These are phyloP conservation scores for silkworm (Bombyx mori) DNA, from an alignment of 1,140 invertebrate species.

Conservation along the genomic window DNA sequence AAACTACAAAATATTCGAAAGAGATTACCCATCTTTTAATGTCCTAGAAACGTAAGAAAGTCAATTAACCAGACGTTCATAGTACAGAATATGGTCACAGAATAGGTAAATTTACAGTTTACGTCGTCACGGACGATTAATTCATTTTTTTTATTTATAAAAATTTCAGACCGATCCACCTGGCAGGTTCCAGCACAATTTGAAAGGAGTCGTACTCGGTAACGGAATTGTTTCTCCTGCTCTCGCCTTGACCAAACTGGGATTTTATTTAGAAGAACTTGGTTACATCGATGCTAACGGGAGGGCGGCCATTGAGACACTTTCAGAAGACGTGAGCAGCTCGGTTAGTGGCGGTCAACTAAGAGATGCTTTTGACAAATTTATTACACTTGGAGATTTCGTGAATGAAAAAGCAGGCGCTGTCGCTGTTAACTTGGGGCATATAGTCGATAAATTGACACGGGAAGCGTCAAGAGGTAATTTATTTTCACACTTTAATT, in stretches of 20 bases:
- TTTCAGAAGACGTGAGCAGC: conserved; percentile 22
- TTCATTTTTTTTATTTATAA: not conserved
- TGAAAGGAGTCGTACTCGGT: conserved; percentile 80
- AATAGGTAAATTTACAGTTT: no score
- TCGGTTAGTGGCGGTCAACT: conserved; percentile 22
- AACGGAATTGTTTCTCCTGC: conserved; percentile 83
- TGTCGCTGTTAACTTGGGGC: conserved; percentile 41
- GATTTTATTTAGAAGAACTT: conserved; percentile 56
- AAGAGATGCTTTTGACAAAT: conserved; percentile 43
- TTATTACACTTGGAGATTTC: conserved; percentile 31
- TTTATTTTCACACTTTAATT: conserved; percentile 2
- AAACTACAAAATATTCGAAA: no score
- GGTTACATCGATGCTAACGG: conserved; percentile 47
- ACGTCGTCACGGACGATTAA: not conserved
- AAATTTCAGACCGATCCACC: conserved; percentile 6
- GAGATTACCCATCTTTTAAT: no score
- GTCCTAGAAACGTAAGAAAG: no score
- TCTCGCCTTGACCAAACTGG: conserved; percentile 40
- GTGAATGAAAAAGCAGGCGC: conserved; percentile 43
- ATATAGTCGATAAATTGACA: conserved; percentile 46
- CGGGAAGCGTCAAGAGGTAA: conserved; percentile 24
- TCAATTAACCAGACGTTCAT: no score
- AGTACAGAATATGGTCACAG: no score
- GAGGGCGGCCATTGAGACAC: conserved; percentile 30
- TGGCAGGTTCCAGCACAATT: conserved; percentile 44